Conservation (phyloP, 2,888 invertebrate species). For the Therioaphis trifolii region DNA sequence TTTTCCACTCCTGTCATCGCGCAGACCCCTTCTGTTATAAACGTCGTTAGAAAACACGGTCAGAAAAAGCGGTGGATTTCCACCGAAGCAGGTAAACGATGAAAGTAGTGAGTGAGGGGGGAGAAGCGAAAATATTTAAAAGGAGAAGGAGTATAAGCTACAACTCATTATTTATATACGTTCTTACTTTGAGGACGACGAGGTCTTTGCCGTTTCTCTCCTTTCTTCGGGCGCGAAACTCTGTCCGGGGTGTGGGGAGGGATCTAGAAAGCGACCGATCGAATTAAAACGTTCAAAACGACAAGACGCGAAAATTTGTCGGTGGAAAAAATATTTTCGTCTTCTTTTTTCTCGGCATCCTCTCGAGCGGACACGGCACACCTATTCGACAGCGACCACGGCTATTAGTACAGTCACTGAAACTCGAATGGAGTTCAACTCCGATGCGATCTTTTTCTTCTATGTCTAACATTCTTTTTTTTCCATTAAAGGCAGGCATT, state of each 20-base stretch:
- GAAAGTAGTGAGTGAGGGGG: background rate
- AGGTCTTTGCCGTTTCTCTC: too few relatives aligned
- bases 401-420: conserved; percentile 1
- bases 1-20: background rate
- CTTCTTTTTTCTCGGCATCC: background rate
- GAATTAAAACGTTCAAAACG: conserved; percentile 39
- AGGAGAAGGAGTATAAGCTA: background rate
- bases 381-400: background rate
- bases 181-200: conserved; percentile 14
- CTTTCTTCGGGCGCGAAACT: background rate
- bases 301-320: conserved; percentile 17
- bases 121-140: background rate
- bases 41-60: background rate
- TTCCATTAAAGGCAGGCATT: too few relatives aligned
- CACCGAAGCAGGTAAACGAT: background rate
- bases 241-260: background rate
- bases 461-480: too few relatives aligned
- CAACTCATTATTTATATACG: conserved; percentile 47
- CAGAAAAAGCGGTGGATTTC: background rate
- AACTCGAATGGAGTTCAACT: too few relatives aligned
- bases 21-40: background rate
- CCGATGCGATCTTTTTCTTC: too few relatives aligned
- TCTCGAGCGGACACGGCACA: background rate
- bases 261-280: too few relatives aligned
- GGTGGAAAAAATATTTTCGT: background rate